These are phyloP conservation scores for Chitala chitala DNA, from an alignment of 2,113 vertebrate species.

Conservation along the genomic window DNA sequence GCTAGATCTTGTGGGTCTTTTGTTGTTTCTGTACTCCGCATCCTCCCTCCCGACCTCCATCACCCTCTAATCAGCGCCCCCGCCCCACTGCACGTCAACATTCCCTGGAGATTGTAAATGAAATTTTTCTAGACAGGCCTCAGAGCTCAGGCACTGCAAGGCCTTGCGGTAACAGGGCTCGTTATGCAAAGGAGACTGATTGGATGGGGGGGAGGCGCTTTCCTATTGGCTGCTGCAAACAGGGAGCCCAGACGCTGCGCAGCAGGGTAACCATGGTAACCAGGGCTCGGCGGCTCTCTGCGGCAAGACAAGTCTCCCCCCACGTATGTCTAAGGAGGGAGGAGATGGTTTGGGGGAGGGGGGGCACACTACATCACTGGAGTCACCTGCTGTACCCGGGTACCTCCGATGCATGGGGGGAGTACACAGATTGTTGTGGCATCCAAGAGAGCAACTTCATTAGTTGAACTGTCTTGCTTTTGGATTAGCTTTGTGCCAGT, in stretches of 20 bases:
- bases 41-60: not conserved
- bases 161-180: constrained; percentile 68
- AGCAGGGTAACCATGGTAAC: constrained; percentile 70
- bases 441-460: not conserved
- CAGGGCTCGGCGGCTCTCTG: constrained; percentile 62
- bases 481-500: constrained; percentile 1
- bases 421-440: not conserved
- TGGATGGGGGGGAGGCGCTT: constrained; percentile 51
- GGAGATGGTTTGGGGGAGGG: constrained; percentile 29
- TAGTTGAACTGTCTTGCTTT: not conserved
- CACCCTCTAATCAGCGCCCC: not conserved
- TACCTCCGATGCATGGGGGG: not conserved
- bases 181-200: constrained; percentile 73
- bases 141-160: constrained; percentile 59
- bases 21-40: not conserved
- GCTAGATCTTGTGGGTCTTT: constrained; percentile 19
- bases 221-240: constrained; percentile 62
- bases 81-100: constrained; percentile 20
- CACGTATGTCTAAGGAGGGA: constrained; percentile 51
- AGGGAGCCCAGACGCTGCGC: constrained; percentile 59
- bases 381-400: not conserved
- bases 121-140: constrained; percentile 70
- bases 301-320: constrained; percentile 61
- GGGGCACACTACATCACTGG: not conserved
- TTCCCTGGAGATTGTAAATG: constrained; percentile 60